These are phyloP conservation scores for Catharus fuscescens DNA, from an alignment of 2,113 vertebrate species.

Conservation along the genomic window DNA sequence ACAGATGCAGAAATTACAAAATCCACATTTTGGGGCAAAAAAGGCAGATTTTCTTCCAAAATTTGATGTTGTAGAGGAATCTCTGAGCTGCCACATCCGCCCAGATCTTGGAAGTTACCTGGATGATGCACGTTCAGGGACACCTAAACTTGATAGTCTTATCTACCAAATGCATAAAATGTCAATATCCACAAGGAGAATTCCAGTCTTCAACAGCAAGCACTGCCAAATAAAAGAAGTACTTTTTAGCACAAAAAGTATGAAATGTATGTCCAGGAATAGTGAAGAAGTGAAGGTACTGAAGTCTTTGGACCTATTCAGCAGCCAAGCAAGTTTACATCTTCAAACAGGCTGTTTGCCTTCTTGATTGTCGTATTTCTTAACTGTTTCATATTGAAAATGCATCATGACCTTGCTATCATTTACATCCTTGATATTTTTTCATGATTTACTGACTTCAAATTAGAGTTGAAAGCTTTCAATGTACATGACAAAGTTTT, in stretches of 20 bases:
- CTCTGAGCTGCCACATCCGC: neutral
- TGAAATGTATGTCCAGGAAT: neutral
- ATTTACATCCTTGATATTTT: neutral
- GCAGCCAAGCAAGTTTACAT: neutral
- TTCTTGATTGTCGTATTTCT: neutral
- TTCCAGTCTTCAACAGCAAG: neutral
- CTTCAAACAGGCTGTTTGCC: neutral
- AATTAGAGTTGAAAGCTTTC: constrained; percentile 8
- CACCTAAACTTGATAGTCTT: neutral
- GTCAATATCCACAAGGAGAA: neutral
- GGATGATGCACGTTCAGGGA: neutral
- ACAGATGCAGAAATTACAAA: neutral
- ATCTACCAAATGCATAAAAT: neutral
- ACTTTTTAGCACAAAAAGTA: neutral
- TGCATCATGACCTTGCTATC: neutral
- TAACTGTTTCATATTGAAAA: neutral
- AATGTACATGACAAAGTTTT: neutral
- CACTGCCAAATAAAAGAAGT: neutral
- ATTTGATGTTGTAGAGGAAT: neutral
- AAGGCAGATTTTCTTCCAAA: neutral
- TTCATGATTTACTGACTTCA: neutral
- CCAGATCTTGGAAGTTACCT: neutral
- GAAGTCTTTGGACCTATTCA: neutral
- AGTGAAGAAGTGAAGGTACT: neutral
- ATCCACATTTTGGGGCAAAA: neutral